Evolutionary conservation across 2,797 vertebrate species (phyloP), one percentile per base, ranked within the genome.

Genomic region (Enteromius thamalakanensis): DNA sequence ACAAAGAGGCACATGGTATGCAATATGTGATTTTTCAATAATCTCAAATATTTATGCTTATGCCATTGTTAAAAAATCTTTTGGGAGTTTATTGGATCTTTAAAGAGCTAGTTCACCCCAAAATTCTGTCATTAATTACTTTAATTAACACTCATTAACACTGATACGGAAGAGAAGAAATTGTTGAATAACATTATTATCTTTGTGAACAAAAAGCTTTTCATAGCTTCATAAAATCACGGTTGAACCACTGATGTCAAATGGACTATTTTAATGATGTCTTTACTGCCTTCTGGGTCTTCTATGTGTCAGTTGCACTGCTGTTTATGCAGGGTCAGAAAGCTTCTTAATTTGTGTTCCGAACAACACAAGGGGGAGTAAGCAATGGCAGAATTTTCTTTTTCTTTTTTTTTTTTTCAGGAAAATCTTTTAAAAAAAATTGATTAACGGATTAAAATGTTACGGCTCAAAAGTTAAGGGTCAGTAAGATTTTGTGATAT

Each of bases 1-100:
- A 88, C 88, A 83, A 91, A 90, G 91, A 91, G 88, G 77, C 89
- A 64, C 26, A 17, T 17, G 32, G 32, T 3, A 64, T 26, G 55
- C 21, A 17, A 15, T n/a, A 58, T 58, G 19, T 23, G 0, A 6
- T 4, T 76, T 58, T 76, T 40, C 4, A 21, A 9, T 19, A 10
- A 29, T 71, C 8, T 6, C 51, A 58, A 58, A 23, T 12, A 9
- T 23, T 58, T 58, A 23, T 12, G n/a, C 55, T 58, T 23, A 4
- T 23, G 55, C 10, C 23, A 23, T 58, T 4, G 0, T 58, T 58
- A 45, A n/a, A 55, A 55, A 19, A 53, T 21, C 0, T 19, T 53
- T 51, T 6, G 17, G 17, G 15, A 53, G 51, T 21, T 53, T 21
- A 21, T 7, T 53, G 51, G 19, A n/a, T 55, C 21, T 58, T 58